These are phyloP conservation scores for Pandemis corylana DNA, from an alignment of 2,888 invertebrate species.

Conservation along the genomic window DNA sequence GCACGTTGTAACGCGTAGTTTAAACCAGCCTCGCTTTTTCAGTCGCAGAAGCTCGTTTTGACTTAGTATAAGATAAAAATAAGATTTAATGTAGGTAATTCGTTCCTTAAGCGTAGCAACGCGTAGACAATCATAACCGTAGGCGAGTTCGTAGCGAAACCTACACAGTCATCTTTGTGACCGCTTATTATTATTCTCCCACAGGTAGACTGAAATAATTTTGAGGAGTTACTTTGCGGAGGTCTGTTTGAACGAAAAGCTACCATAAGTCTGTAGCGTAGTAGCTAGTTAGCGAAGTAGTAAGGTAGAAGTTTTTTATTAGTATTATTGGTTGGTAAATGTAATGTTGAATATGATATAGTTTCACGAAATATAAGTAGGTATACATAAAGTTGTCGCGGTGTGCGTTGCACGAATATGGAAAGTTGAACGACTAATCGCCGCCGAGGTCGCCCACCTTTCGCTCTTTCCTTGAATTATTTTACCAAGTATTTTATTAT, in stretches of 20 bases:
- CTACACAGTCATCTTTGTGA: background rate
- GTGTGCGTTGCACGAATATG: slow-evolving; percentile 21
- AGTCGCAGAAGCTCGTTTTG: too few relatives aligned
- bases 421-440: slow-evolving; percentile 15
- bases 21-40: too few relatives aligned
- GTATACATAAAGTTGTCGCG: slow-evolving; percentile 4
- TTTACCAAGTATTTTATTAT: slow-evolving; percentile 18
- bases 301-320: too few relatives aligned
- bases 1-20: too few relatives aligned
- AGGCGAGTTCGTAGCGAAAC: slow-evolving; percentile 6
- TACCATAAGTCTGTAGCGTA: too few relatives aligned
- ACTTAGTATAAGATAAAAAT: too few relatives aligned
- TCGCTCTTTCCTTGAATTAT: slow-evolving; percentile 36
- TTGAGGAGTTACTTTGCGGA: background rate
- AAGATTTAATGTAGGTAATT: background rate
- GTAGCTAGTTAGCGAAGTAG: too few relatives aligned
- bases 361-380: slow-evolving; percentile 11
- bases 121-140: slow-evolving; percentile 5
- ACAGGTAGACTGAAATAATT: background rate
- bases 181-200: background rate
- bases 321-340: too few relatives aligned
- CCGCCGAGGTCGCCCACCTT: slow-evolving; percentile 34
- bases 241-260: too few relatives aligned
- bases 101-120: slow-evolving; percentile 2
- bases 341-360: background rate